phyloP scores from a whole-genome alignment of 2,113 vertebrate species.

The Marmota flaviventris region DNA sequence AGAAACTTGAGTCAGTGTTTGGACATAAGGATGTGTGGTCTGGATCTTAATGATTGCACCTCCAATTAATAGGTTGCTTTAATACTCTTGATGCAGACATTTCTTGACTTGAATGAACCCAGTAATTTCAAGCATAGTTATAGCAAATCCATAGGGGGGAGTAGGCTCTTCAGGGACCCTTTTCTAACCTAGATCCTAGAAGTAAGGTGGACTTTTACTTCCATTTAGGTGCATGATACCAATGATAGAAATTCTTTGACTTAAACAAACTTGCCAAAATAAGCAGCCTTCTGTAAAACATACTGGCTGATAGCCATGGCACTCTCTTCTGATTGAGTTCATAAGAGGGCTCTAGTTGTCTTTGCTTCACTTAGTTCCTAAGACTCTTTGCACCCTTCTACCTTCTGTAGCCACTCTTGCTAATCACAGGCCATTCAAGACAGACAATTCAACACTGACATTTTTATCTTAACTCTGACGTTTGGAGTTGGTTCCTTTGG shows the following conservation, averaged over 20 bases:
- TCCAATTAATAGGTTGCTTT: background rate
- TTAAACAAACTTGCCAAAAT: background rate
- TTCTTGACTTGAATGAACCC: background rate
- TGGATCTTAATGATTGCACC: background rate
- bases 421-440: background rate
- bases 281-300: background rate
- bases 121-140: background rate
- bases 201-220: background rate
- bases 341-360: background rate
- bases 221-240: background rate
- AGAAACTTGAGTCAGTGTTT: background rate
- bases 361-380: background rate
- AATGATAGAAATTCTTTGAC: background rate
- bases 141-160: background rate
- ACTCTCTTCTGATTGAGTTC: constrained; percentile 9
- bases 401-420: constrained; percentile 1
- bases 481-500: background rate
- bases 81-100: background rate
- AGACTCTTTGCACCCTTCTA: background rate
- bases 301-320: background rate
- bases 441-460: background rate
- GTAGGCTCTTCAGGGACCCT: background rate
- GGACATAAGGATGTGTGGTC: background rate
- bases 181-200: background rate
- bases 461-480: constrained; percentile 48